These are phyloP conservation scores for Phenacoccus solenopsis DNA, from an alignment of 1,140 invertebrate genomes.

Conservation along the genomic window DNA sequence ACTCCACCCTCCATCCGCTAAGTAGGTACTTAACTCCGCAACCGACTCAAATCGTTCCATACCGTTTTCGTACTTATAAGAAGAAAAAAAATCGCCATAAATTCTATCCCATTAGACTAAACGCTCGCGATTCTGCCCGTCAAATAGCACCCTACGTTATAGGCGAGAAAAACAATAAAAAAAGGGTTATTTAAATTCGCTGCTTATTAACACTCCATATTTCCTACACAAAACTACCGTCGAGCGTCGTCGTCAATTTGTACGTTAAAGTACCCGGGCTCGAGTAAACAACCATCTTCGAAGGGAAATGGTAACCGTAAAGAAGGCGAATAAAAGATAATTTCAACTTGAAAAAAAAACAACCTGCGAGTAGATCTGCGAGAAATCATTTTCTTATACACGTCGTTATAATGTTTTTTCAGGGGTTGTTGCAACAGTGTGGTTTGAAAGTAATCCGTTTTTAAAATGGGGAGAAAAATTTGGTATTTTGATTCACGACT, in stretches of 20 bases:
- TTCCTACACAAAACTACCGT: not conserved
- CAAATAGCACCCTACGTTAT: not conserved
- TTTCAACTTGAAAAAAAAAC: not conserved
- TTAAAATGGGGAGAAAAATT: not conserved
- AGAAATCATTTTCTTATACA: too few species aligned
- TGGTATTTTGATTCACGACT: not conserved
- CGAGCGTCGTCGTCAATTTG: not conserved
- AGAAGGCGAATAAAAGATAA: not conserved
- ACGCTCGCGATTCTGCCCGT: not conserved
- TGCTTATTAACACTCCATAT: constrained; percentile 2
- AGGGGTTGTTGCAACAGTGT: not conserved
- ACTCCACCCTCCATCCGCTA: too few species aligned
- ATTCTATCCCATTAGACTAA: not conserved
- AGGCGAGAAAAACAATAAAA: not conserved
- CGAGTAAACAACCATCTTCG: too few species aligned
- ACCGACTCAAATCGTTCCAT: not conserved
- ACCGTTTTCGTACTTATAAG: not conserved
- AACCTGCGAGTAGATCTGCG: not conserved
- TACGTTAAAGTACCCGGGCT: too few species aligned
- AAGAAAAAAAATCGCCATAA: not conserved
- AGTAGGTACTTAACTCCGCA: too few species aligned
- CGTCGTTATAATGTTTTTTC: not conserved
- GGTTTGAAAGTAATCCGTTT: not conserved
- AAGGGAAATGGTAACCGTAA: too few species aligned
- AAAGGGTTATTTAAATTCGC: constrained; percentile 2